Evolutionary conservation across 2,113 vertebrate species (phyloP), one percentile per base, ranked within the genome.

Genomic region (Ceyx cyanopectus): DNA sequence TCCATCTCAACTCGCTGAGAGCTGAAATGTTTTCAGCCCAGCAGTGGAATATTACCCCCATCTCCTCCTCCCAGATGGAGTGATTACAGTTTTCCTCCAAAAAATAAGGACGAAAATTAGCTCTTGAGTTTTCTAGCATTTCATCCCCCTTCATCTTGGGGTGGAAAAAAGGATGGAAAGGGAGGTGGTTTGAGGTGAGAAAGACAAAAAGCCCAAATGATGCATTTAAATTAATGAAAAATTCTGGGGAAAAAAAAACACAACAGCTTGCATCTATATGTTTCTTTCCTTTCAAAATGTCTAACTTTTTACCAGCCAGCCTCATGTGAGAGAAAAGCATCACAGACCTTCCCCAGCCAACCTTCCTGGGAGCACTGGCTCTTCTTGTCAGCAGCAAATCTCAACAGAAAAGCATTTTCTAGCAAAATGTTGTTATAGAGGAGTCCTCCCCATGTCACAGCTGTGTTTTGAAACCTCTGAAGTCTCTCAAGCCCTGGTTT

Each of bases 61-160:
- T 84, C 40, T 81, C 27, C 80, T 77, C 82, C 81, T 87, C 89
- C 78, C 81, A 91, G 87, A 78, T 70, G 54, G 66, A 89, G 12
- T 14, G 29, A 68, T 63, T 75, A 34, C 12, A 23, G 67, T 45
- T 75, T 80, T 70, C 24, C 23, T 53, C 24, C 0, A 66, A 77
- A 43, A 77, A 43, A 27, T 5, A 1, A 85, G 50, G 60, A 51
- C 1, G 8, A 74, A 82, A 87, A 78, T 70, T 26, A 40, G 26
- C 54, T 51, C 48, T 23, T 37, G 51, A 48, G 10, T 54, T 84
- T 83, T 30, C 53, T 70, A 6, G 48, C n/a, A 5, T 8, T 14
- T 78, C 65, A 46, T 21, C 12, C 20, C 12, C 12, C 27, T 87
- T 73, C 70, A 19, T 63, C 14, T 68, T 57, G 58, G 22, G 13